These are phyloP conservation scores for Clarias magur DNA, from an alignment of 2,113 vertebrate genomes.

Conservation along the genomic window DNA sequence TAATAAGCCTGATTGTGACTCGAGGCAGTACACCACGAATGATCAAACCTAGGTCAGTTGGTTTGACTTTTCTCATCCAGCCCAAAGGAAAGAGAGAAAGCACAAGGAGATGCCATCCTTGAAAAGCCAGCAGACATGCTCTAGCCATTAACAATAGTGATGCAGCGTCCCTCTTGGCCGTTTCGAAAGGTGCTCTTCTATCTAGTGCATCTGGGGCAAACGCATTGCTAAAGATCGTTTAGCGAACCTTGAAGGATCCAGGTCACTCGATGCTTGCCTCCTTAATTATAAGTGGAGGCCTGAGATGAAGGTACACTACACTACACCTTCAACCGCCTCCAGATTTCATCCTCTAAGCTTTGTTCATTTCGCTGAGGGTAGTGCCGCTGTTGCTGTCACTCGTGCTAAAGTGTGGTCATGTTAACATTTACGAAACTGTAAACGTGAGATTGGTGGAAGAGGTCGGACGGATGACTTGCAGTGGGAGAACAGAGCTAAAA, in stretches of 20 bases:
- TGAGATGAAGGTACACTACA: conserved; percentile 32
- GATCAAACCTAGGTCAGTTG: conserved; percentile 16
- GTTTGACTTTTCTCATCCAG: conserved; percentile 15
- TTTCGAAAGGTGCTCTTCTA: conserved; percentile 32
- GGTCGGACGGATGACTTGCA: neutral
- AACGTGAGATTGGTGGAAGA: neutral
- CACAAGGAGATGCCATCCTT: conserved; percentile 30
- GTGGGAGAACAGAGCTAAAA: neutral
- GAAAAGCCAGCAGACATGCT: conserved; percentile 38
- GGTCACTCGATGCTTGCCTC: conserved; percentile 39
- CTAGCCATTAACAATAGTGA: conserved; percentile 42
- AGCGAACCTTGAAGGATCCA: conserved; percentile 54
- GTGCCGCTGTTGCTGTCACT: neutral
- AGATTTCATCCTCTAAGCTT: conserved; percentile 19
- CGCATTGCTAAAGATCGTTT: conserved; percentile 50
- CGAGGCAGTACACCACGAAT: neutral
- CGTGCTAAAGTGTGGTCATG: neutral
- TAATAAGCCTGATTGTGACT: neutral
- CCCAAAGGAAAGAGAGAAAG: conserved; percentile 3
- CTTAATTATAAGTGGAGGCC: conserved; percentile 57
- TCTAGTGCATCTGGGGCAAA: conserved; percentile 55
- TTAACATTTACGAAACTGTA: neutral
- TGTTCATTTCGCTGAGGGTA: conserved; percentile 22
- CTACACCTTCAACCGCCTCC: conserved; percentile 39
- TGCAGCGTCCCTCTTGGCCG: conserved; percentile 36